Evolutionary conservation across 1,140 invertebrate genomes (phyloP).

Genomic region (Heterodera schachtii): DNA sequence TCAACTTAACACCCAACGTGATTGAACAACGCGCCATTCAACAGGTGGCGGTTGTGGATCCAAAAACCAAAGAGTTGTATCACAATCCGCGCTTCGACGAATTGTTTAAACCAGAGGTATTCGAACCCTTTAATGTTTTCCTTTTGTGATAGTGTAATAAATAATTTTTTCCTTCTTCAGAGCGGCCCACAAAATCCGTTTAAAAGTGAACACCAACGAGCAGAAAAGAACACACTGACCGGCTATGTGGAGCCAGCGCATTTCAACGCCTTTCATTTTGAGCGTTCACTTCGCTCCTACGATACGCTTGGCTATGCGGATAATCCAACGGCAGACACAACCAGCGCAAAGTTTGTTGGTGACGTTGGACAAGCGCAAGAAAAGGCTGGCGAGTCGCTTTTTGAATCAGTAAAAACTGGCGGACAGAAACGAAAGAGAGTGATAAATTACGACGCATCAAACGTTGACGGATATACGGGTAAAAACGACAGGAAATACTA

Average conservation of each 20-base stretch:
- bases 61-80: conserved; percentile 77
- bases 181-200: conserved; percentile 62
- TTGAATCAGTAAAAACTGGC: conserved; percentile 63
- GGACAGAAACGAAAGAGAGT: conserved; percentile 82
- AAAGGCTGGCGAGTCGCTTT: conserved; percentile 51
- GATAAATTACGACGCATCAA: conserved; percentile 84
- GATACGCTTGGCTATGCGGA: conserved; percentile 80
- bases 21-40: conserved; percentile 35
- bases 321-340: conserved; percentile 82
- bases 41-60: conserved; percentile 71
- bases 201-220: conserved; percentile 56
- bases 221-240: conserved; percentile 83
- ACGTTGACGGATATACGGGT: conserved; percentile 78
- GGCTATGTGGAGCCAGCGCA: conserved; percentile 93
- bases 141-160: conserved; percentile 8
- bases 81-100: conserved; percentile 95
- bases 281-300: conserved; percentile 93
- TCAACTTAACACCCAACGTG: conserved; percentile 40
- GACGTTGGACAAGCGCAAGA: conserved; percentile 54
- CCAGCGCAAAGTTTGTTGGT: conserved; percentile 58
- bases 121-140: background rate
- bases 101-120: conserved; percentile 81
- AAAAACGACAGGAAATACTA: background rate
- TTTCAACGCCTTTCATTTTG: conserved; percentile 95
- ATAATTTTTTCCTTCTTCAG: conserved; percentile 44